A percentile compares a stretch with the other conserved stretches of the same genome.
phyloP scores from a whole-genome alignment of 2,888 invertebrate species.

The Dicycla oo region DNA sequence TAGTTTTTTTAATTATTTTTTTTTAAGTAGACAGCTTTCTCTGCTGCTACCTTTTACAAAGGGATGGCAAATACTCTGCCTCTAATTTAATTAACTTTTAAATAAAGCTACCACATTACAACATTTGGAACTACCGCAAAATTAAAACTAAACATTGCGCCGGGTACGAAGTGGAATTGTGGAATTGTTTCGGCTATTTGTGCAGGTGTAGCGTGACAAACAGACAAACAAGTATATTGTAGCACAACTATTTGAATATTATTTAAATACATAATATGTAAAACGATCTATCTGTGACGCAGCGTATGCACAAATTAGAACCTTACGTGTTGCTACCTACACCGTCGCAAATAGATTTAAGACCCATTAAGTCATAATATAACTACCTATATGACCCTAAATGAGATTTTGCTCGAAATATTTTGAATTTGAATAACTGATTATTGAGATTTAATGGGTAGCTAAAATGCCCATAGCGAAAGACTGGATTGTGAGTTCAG shows the following conservation, averaged over 20 bases:
- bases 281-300: conserved; percentile 17
- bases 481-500: too few relatives aligned
- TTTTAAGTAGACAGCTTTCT: neutral
- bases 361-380: neutral
- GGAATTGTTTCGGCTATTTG: conserved; percentile 43
- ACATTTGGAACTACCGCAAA: conserved; percentile 1
- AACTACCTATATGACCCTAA: too few relatives aligned
- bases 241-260: conserved; percentile 38
- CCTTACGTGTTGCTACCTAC: neutral
- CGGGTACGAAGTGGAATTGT: conserved; percentile 25
- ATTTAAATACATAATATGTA: conserved; percentile 30
- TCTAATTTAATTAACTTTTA: neutral
- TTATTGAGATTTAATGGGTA: neutral
- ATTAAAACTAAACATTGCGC: conserved; percentile 20
- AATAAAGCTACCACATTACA: neutral
- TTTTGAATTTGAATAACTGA: neutral
- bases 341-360: neutral
- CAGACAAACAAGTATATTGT: conserved; percentile 45
- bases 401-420: too few relatives aligned
- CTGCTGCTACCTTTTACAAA: neutral
- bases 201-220: conserved; percentile 52
- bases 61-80: too few relatives aligned
- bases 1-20: too few relatives aligned
- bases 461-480: too few relatives aligned
- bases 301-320: neutral